Evolutionary conservation across 2,797 vertebrate species (phyloP), one percentile per base, ranked within the genome.

Genomic region (Labeo calbasu): DNA sequence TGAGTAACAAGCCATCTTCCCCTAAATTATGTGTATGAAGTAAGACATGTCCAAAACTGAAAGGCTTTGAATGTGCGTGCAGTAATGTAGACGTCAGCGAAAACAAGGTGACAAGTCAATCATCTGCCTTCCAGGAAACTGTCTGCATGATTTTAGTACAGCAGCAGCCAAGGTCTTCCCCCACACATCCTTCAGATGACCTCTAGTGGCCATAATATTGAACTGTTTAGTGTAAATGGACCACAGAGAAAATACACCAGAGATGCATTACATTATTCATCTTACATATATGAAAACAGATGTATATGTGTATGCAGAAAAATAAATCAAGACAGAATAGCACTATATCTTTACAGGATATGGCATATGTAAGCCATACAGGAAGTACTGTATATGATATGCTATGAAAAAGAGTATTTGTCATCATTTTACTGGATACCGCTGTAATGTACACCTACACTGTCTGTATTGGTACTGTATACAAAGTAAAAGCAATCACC

Each of bases 181-280:
- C 13, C 13, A 25, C 17, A 28, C 17, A 81, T 73, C 32, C 55
- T 48, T 84, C 57, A 65, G 63, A 53, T 77, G 88, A 73, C 85
- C 77, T 69, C 88, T 89, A 73, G 83, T 86, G 88, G 84, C 15
- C 82, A 79, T 13, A 17, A 7, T 23, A 21, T 75, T 40, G 32
- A 48, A 68, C 43, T 32, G 76, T 57, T 59, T 40, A 14, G 43
- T 68, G 17, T 50, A 61, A 76, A 73, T 28, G 23, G 23, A 55
- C 25, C 36, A 72, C 43, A 17, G 51, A 50, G 7, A 82, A 66
- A 46, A 76, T 14, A 6, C 55, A n/a, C 23, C 21, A 72, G 12
- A 7, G 23, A 48, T 63, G 40, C 40, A 40, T 77, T 77, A 43
- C 21, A 43, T 59, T 23, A 59, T 17, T 25, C 8, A 77, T 59